Evolutionary conservation across 2,113 vertebrate genomes (phyloP).

Genomic region (Microcebus griseorufus): DNA sequence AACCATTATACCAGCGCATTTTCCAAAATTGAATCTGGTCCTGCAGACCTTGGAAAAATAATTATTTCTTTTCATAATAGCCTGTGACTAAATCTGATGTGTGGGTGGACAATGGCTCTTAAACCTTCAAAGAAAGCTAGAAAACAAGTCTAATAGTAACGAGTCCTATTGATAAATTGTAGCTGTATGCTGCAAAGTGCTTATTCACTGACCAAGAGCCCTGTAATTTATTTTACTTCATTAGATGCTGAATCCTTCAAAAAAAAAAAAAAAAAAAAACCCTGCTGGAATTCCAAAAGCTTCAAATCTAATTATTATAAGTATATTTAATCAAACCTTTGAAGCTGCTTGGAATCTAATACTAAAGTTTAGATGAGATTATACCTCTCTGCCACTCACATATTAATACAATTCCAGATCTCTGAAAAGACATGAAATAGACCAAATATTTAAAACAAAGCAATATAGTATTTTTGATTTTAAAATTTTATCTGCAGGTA

Average conservation of each 20-base stretch:
- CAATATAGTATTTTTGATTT: neutral
- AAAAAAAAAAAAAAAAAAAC: conserved; percentile 61
- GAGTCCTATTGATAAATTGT: conserved; percentile 80
- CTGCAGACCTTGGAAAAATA: conserved; percentile 69
- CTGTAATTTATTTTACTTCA: conserved; percentile 85
- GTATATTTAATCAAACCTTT: conserved; percentile 84
- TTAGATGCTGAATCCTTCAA: conserved; percentile 84
- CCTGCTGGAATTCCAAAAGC: conserved; percentile 77
- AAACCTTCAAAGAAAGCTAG: conserved; percentile 63
- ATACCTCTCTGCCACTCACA: conserved; percentile 59
- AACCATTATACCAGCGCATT: conserved; percentile 49
- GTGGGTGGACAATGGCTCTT: conserved; percentile 67
- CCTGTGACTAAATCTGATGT: conserved; percentile 62
- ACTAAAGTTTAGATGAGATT: conserved; percentile 76
- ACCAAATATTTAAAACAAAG: conserved; percentile 52
- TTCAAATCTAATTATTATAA: conserved; percentile 84
- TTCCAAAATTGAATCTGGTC: conserved; percentile 66
- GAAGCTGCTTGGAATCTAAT: conserved; percentile 74
- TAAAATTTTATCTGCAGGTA: conserved; percentile 42
- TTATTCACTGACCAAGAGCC: conserved; percentile 82
- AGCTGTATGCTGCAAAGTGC: conserved; percentile 77
- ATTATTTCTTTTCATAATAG: conserved; percentile 75
- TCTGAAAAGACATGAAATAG: conserved; percentile 18
- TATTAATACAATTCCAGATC: conserved; percentile 53
- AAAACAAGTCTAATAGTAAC: conserved; percentile 74